A percentile compares a stretch with the other conserved stretches of the same genome.
phyloP scores from a whole-genome alignment of 1,140 invertebrate species.

The Contarinia nasturtii region DNA sequence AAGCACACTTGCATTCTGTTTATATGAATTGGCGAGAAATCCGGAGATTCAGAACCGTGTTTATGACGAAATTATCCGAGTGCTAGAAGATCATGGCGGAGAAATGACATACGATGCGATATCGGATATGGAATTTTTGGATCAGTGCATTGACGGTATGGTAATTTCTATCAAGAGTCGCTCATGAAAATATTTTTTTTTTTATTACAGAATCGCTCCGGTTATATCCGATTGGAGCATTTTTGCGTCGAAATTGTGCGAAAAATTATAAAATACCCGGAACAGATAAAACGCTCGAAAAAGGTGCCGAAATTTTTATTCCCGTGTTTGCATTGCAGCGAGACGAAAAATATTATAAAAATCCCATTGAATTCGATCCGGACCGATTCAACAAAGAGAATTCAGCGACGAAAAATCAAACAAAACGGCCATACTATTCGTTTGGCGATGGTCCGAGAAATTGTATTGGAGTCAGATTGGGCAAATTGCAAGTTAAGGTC shows the following conservation, averaged over 20 bases:
- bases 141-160: slow-evolving; percentile 29
- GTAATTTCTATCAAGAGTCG: neutral
- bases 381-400: slow-evolving; percentile 5
- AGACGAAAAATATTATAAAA: slow-evolving; percentile 31
- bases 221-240: slow-evolving; percentile 11
- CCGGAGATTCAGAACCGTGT: slow-evolving; percentile 35
- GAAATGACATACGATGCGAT: slow-evolving; percentile 33
- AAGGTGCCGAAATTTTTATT: slow-evolving; percentile 22
- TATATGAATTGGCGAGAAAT: slow-evolving; percentile 36
- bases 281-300: slow-evolving; percentile 22
- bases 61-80: slow-evolving; percentile 31
- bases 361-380: slow-evolving; percentile 10
- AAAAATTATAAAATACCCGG: slow-evolving; percentile 23
- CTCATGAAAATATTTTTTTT: no score
- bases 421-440: no score
- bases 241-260: slow-evolving; percentile 11
- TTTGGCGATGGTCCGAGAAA: no score
- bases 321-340: slow-evolving; percentile 33
- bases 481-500: no score
- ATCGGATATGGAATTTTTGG: slow-evolving; percentile 30
- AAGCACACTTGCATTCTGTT: slow-evolving; percentile 28
- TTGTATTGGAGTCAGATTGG: no score
- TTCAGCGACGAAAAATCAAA: no score
- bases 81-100: slow-evolving; percentile 22
- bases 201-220: slow-evolving; percentile 16